Evolutionary conservation across 2,888 invertebrate species (phyloP), one percentile per base, ranked within the genome.

Genomic region (Acanthococcus lagerstroemiae): DNA sequence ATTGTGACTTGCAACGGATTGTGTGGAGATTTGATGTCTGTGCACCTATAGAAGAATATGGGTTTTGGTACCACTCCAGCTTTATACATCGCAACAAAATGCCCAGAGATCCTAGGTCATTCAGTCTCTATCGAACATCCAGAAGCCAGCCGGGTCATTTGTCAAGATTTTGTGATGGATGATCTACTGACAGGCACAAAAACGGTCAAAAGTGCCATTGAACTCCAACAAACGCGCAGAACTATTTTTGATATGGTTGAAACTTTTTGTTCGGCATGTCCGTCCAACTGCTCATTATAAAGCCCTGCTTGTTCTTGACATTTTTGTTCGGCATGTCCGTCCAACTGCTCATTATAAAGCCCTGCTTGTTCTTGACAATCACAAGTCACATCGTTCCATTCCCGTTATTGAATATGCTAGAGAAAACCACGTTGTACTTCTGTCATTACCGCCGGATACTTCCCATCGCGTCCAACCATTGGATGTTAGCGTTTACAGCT

Each of bases 401-500:
- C 52, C 4, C 21, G 52, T 52, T 21, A 56, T 68, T n/a, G 26
- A 22, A 17, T 19, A 58, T 22, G 68, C 68, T 17, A 50, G 65
- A n/a, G 57, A 56, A 24, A 67, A 67, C 6, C 55, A 67, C 52
- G 65, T 67, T 44, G 55, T 68, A 19, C 37, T 68, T 21, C 27
- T 68, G 21, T 61, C 55, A 24, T 60, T 68, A 25, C 67, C 57
- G 3, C 66, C 57, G 4, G 66, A 66, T 26, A n/a, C n/a, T n/a
- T 45, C 45, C 19, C 66, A 67, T 56, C 19, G 54, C 3, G 19
- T 69, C 12, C 67, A 69, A 50, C 69, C 69, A 25, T 55, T 69
- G 17, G 66, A 68, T 54, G 65, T 66, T 12, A 15, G 46, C 3
- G 21, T 67, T 12, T 55, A 61, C 65, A 55, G 67, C 25, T 70